These are phyloP conservation scores for Eurytoma californica DNA, from an alignment of 2,888 invertebrate species.

Conservation along the genomic window DNA sequence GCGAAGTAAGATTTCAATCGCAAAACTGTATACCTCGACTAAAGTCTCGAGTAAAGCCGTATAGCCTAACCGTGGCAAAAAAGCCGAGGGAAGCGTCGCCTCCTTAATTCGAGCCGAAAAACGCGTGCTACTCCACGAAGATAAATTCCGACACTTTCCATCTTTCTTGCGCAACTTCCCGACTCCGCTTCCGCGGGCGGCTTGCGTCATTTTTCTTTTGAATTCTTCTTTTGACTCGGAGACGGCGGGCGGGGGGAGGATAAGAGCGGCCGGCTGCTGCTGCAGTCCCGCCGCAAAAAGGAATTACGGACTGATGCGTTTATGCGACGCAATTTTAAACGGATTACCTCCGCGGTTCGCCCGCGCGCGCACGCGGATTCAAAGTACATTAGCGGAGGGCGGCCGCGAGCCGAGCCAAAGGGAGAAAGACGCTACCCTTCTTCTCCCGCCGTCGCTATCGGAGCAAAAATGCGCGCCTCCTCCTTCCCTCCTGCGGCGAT, in stretches of 20 bases:
- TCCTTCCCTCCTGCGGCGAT: not conserved
- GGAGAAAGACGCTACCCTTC: conserved; percentile 33
- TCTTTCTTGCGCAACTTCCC: conserved; percentile 21
- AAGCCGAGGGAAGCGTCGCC: not conserved
- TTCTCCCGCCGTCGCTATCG: conserved; percentile 42
- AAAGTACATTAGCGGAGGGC: conserved; percentile 60
- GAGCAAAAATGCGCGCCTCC: conserved; percentile 39
- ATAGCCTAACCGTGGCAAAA: not conserved
- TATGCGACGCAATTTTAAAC: conserved; percentile 62
- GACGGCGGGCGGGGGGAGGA: not conserved
- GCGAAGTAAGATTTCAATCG: not conserved
- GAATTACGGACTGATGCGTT: conserved; percentile 60
- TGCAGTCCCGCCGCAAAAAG: conserved; percentile 47
- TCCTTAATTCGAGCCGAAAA: conserved; percentile 21
- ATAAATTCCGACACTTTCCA: conserved; percentile 20
- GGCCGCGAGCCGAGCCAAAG: not conserved
- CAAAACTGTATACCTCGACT: not conserved
- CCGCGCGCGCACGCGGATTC: conserved; percentile 56
- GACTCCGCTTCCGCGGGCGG: not conserved
- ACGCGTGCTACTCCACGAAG: not conserved
- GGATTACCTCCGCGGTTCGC: conserved; percentile 59
- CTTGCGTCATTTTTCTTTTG: conserved; percentile 8
- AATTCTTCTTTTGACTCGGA: conserved; percentile 23
- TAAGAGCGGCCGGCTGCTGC: conserved; percentile 7
- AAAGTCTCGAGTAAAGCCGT: not conserved